Conservation (phyloP, 2,888 invertebrate genomes). For the Iphiclides podalirius region DNA sequence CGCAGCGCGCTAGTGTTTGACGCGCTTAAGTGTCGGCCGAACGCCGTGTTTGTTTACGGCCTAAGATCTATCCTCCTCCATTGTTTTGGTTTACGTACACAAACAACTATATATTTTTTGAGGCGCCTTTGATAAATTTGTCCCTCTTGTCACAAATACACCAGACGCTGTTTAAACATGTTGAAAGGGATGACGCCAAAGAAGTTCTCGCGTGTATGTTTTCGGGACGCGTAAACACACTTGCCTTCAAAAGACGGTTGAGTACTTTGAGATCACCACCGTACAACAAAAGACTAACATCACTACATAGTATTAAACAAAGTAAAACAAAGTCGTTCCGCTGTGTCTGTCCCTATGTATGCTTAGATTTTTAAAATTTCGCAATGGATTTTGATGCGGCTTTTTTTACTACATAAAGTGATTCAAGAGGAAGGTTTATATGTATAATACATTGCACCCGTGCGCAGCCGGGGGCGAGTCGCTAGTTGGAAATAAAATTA, state of each 20-base stretch:
- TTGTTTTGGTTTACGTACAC: background rate
- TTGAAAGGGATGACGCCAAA: slow-evolving; percentile 19
- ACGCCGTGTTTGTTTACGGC: slow-evolving; percentile 21
- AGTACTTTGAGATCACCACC: slow-evolving; percentile 44
- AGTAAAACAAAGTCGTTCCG: no score
- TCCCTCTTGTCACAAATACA: slow-evolving; percentile 7
- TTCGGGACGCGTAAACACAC: slow-evolving; percentile 52
- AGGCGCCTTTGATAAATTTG: background rate
- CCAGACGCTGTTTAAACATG: slow-evolving; percentile 15
- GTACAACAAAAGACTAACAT: slow-evolving; percentile 64
- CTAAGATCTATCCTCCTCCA: slow-evolving; percentile 11
- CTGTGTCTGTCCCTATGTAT: no score
- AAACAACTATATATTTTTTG: slow-evolving; percentile 3
- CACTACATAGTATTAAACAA: no score
- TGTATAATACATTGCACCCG: no score
- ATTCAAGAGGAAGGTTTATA: no score
- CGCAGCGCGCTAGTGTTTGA: slow-evolving; percentile 25
- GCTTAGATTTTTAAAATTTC: no score
- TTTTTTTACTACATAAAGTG: no score
- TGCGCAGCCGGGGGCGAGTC: no score
- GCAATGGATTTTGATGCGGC: no score
- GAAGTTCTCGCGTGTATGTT: slow-evolving; percentile 38
- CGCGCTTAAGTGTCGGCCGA: slow-evolving; percentile 12
- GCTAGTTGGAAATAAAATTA: slow-evolving; percentile 59
- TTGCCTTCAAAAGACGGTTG: slow-evolving; percentile 67